Base-by-base conservation (phyloP, 2,797 vertebrate genomes). In the Mus spretus region DNA sequence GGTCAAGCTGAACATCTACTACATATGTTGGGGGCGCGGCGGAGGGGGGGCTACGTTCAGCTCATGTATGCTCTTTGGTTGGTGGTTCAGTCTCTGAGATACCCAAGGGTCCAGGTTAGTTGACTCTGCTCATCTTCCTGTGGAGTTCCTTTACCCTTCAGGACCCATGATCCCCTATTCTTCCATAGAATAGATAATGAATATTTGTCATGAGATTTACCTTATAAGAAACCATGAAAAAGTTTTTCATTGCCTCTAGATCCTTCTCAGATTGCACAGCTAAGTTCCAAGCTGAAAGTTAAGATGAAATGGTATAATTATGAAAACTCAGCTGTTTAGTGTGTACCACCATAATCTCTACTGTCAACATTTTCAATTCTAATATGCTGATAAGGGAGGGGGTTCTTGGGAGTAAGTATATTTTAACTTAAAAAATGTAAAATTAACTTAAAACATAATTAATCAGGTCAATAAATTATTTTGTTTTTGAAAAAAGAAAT, bases 191-290 rank as follows among this genome's bases (percentile, higher is more conserved):
- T 72, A 72, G 9, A 82, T 57, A n/a, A 92, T 61, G 13, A 20
- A 17, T 90, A 22, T 91, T 40, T 83, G 28, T 88, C 63, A 96
- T 96, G 78, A 81, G 6, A 98, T 89, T 0, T 98, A 99, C 99
- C 99, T 99, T 99, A 97, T 99, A 99, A 81, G 99, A 99, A 89
- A 99, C 98, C 13, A 99, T 97, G 97, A 99, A 99, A 98, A 99
- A 99, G 95, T 99, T 99, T 98, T 98, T 99, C 99, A 99, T 99
- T 97, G 97, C 98, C 96, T 98, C 97, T 96, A 98, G 99, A 75
- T 97, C 98, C 95, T 95, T 98, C 93, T 98, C 98, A 74, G 98
- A 99, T 96, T 99, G 99, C 96, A 99, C 98, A 93, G 99, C 99
- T 61, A 98, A 98, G 97, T 99, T 99, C 99, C 99, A 99, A 91